Evolutionary conservation across 2,888 invertebrate species (phyloP), one percentile per base, ranked within the genome.

Genomic region (Clitarchus hookeri): DNA sequence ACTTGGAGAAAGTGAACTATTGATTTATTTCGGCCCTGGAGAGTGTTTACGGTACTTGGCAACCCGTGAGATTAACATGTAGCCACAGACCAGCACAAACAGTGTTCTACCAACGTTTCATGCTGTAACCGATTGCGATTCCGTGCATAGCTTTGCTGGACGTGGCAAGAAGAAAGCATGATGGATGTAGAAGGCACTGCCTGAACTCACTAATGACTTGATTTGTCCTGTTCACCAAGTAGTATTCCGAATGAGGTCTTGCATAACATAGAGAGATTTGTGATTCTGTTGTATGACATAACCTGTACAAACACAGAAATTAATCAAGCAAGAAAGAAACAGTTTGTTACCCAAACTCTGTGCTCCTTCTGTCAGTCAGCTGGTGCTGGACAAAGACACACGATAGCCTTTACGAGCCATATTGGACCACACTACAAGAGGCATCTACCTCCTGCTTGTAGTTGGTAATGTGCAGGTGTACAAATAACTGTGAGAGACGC

Each of bases 101-200:
- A 36, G 36, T 3, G 36, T 86, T 83, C 85, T 88, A 6, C 86
- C 87, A 54, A 82, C 86, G 86, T 88, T 85, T 53, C 88, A 87
- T 44, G 87, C 86, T 53, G 54, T 87, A 65, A 87, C 87, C 25
- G 87, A 85, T 25, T 87, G 87, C 79, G 87, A 87, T 84, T 87
- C 86, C 53, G 84, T 77, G 23, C 86, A 86, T n/a, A 80, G 83
- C 54, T 87, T 87, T 84, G 84, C 85, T 85, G 85, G 85, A 19
- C 86, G 87, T 54, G 86, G 87, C 19, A 88, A 87, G 84, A 88
- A 85, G 65, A 84, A 85, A 85, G 87, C 85, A 6, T 88, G 86
- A 85, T 65, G 26, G 78, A 44, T 83, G 25, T 87, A 84, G 85
- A 84, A 84, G 16, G 84, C 84, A 8, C 25, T 86, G 79, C 86